A percentile compares a stretch with the other conserved stretches of the same genome.
These are phyloP conservation scores for Hozukius guyotensis DNA, from an alignment of 2,797 vertebrate genomes.

Conservation along the genomic window DNA sequence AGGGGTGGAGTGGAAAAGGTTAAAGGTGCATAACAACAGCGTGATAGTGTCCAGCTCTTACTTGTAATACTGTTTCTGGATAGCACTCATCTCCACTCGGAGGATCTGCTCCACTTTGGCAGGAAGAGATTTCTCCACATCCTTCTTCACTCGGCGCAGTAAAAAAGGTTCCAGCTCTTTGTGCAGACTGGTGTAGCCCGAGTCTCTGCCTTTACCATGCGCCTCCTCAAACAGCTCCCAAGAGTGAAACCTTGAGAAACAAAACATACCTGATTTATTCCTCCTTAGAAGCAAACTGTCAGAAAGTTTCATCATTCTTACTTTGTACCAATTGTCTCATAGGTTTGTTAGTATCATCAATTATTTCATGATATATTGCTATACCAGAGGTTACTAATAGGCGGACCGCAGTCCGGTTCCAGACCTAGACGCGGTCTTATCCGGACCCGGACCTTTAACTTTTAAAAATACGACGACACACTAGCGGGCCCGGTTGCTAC, in stretches of 20 bases:
- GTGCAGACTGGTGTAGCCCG: conserved; percentile 96
- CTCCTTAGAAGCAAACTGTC: neutral
- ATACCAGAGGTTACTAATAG: neutral
- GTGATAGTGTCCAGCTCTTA: conserved; percentile 47
- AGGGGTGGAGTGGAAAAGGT: neutral
- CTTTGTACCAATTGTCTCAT: neutral
- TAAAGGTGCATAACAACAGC: neutral
- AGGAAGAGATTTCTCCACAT: conserved; percentile 98
- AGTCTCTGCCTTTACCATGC: conserved; percentile 96
- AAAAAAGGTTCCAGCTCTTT: conserved; percentile 98
- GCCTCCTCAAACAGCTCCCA: conserved; percentile 99
- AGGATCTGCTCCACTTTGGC: conserved; percentile 99
- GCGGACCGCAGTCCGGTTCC: too few species aligned
- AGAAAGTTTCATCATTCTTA: neutral
- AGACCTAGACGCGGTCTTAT: too few species aligned
- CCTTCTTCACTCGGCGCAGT: conserved; percentile 96
- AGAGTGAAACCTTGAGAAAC: conserved; percentile 90
- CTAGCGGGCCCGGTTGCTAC: too few species aligned
- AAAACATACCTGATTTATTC: neutral
- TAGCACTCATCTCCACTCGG: conserved; percentile 97
- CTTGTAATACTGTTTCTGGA: conserved; percentile 94
- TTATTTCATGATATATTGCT: neutral
- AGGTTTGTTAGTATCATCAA: neutral
- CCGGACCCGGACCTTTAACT: too few species aligned
- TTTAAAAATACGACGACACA: too few species aligned